Conservation (phyloP, 2,888 invertebrate genomes). For the Acanthosepion lycidas region DNA sequence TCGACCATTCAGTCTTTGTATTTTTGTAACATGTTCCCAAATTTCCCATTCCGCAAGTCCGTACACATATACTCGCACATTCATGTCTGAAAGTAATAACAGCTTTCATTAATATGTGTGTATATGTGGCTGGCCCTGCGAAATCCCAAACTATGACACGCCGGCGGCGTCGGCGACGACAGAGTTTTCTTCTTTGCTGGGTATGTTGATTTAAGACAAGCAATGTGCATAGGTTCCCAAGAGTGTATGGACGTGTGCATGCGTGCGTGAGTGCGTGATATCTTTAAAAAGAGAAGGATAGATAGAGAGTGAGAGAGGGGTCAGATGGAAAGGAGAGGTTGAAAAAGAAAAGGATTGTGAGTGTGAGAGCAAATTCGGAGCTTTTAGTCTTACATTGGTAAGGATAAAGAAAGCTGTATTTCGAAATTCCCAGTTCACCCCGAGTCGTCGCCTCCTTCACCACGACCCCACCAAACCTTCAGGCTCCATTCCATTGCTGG, state of each 20-base stretch:
- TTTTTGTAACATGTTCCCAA: too few species aligned
- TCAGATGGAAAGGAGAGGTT: not conserved
- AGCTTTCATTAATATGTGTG: not conserved
- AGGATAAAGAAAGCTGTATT: constrained; percentile 15
- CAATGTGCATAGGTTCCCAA: not conserved
- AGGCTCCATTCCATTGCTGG: not conserved
- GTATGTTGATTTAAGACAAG: not conserved
- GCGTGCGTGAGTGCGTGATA: not conserved
- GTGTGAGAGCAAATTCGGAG: not conserved
- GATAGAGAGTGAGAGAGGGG: not conserved
- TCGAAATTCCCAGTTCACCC: constrained; percentile 5
- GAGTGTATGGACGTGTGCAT: not conserved
- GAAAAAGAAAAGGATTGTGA: not conserved
- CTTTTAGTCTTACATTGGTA: not conserved
- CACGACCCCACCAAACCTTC: not conserved
- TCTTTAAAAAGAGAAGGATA: too few species aligned
- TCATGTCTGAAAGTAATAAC: not conserved
- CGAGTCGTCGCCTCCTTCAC: not conserved
- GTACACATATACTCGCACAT: too few species aligned
- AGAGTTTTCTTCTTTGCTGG: not conserved
- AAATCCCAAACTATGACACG: not conserved
- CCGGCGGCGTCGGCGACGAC: not conserved
- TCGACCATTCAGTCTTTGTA: too few species aligned
- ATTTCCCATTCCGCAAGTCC: too few species aligned
- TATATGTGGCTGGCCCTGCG: not conserved